Evolutionary conservation across 2,888 invertebrate genomes (phyloP), one percentile per base, ranked within the genome.

Genomic region (Auanema freiburgensis): DNA sequence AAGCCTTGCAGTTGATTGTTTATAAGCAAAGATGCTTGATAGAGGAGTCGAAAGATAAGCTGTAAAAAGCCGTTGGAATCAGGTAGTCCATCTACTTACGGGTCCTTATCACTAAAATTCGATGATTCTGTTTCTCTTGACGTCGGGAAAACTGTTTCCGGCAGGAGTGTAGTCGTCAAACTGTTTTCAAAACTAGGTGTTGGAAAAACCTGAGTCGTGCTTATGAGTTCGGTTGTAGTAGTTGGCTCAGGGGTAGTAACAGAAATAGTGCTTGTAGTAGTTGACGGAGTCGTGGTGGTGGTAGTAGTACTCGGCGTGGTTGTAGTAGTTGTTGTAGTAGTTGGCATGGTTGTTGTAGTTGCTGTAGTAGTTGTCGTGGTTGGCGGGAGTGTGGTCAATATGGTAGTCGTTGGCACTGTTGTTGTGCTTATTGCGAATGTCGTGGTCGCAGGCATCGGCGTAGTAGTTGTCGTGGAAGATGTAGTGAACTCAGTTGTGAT

Each of bases 401-500:
- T 21, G 14, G 51, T 59, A 50, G 59, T 40, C 52, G 57, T 42
- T 62, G 59, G 56, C 56, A 60, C 42, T 49, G 54, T 58, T 10
- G 67, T 67, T 0, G 65, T 65, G 52, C 61, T 62, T 44, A 4
- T 24, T 14, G 53, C 12, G 1, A 63, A 41, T 3, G 63, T 54
- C 2, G 66, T 33, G 43, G 67, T 57, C 24, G 51, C 41, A 40
- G 55, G 40, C 40, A 33, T 43, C 2, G 50, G 23, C n/a, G 57
- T 44, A 1, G 63, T 42, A 12, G 66, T 56, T 24, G 56, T 57
- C 1, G 62, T 55, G 53, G 59, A 50, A 58, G 62, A 40, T 62
- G 59, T 40, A 55, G 57, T 57, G n/a, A n/a, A n/a, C n/a, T n/a
- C n/a, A 56, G 63, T 43, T 56, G 69, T 51, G 65, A 67, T 53